These are phyloP conservation scores for Tauraco hartlaubi DNA, from an alignment of 2,797 vertebrate genomes.

Conservation along the genomic window DNA sequence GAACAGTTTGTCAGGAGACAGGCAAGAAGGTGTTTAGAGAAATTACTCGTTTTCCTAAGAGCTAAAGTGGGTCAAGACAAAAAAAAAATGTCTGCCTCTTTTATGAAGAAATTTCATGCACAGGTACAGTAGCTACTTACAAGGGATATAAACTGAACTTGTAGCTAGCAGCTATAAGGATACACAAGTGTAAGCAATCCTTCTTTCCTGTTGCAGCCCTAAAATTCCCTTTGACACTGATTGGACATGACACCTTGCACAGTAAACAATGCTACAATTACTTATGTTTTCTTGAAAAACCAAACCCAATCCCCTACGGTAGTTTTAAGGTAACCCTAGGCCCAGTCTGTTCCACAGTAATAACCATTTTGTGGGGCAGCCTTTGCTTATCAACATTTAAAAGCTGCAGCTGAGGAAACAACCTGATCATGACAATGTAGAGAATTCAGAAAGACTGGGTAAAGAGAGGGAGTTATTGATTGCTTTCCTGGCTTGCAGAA, in stretches of 20 bases:
- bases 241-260: conserved; percentile 36
- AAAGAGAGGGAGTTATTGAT: background rate
- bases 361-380: background rate
- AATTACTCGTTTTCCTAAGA: conserved; percentile 23
- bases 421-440: background rate
- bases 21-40: background rate
- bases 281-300: conserved; percentile 50
- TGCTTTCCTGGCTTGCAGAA: background rate
- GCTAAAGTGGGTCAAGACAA: conserved; percentile 12
- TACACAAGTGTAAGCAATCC: background rate
- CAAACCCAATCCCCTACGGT: background rate
- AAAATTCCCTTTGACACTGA: conserved; percentile 55
- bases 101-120: conserved; percentile 35
- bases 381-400: conserved; percentile 48
- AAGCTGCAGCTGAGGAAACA: background rate
- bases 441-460: background rate
- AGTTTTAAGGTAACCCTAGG: conserved; percentile 8
- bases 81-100: background rate
- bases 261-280: conserved; percentile 52
- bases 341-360: background rate
- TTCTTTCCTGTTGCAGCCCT: background rate
- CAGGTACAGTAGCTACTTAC: background rate
- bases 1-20: background rate
- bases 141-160: conserved; percentile 24
- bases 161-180: conserved; percentile 13